These are phyloP conservation scores for Trogon surrucura DNA, from an alignment of 2,113 vertebrate genomes.

Conservation along the genomic window DNA sequence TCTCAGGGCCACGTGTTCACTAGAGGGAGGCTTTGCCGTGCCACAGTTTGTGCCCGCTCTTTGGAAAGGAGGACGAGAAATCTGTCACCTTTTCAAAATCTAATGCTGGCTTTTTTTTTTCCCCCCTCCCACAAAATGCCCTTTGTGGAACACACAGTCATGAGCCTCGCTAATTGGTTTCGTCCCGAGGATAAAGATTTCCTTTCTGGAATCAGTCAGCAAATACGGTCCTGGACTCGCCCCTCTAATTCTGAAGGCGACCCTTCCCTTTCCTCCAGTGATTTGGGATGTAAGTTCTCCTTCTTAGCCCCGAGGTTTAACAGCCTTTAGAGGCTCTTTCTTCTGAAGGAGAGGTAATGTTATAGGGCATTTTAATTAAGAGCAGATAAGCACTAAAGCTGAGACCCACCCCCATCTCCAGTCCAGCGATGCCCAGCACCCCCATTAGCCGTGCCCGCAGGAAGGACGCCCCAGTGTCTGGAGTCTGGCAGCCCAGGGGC, in stretches of 20 bases:
- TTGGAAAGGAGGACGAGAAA: not conserved
- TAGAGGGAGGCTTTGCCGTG: not conserved
- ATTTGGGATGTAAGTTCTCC: not conserved
- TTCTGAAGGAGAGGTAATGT: not conserved
- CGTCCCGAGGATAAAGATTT: not conserved
- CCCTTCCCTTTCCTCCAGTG: not conserved
- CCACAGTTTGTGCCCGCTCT: not conserved
- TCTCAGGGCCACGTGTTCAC: not conserved
- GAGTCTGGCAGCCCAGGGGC: not conserved
- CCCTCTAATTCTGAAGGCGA: not conserved
- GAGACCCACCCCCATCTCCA: not conserved
- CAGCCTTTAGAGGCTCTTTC: not conserved
- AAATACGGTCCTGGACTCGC: not conserved
- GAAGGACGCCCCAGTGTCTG: not conserved
- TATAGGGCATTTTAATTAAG: slow-evolving; percentile 26
- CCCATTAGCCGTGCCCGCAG: not conserved
- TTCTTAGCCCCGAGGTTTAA: not conserved
- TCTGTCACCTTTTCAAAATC: not conserved
- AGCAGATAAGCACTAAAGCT: not conserved
- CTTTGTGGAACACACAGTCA: slow-evolving; percentile 20
- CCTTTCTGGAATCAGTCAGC: not conserved
- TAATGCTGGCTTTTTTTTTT: not conserved
- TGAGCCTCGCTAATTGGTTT: not conserved
- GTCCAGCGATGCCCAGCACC: not conserved
- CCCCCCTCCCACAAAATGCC: not conserved